Evolutionary conservation across 1,140 invertebrate genomes (phyloP).

Genomic region (Drosophila mayri): DNA sequence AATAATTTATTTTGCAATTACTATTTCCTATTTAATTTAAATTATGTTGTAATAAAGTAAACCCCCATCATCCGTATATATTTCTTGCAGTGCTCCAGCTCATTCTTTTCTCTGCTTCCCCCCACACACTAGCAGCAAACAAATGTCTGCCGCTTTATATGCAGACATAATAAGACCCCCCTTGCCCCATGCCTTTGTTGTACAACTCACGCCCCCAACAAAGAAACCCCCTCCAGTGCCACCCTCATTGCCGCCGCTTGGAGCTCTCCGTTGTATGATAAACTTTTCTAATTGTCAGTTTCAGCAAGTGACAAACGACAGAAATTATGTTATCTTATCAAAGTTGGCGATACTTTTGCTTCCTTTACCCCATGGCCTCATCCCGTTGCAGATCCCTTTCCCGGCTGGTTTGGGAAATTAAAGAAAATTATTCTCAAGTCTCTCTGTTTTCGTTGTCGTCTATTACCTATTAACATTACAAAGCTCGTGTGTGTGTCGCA

Average conservation of each 20-base stretch:
- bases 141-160: constrained; percentile 70
- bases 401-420: constrained; percentile 53
- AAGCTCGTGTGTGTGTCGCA: constrained; percentile 50
- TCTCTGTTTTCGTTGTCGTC: constrained; percentile 28
- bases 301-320: constrained; percentile 83
- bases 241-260: constrained; percentile 45
- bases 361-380: background rate
- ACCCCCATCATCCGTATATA: too few relatives aligned
- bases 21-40: background rate
- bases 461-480: constrained; percentile 77
- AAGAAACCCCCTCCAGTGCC: constrained; percentile 5
- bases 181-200: constrained; percentile 33
- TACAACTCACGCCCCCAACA: constrained; percentile 42
- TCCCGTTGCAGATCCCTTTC: background rate
- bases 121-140: constrained; percentile 30
- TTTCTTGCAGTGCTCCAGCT: constrained; percentile 2
- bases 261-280: constrained; percentile 67
- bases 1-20: too few relatives aligned
- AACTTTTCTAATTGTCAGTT: constrained; percentile 83
- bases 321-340: constrained; percentile 83
- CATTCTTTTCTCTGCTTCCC: background rate
- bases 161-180: constrained; percentile 66
- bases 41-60: background rate
- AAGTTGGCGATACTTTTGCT: constrained; percentile 74
- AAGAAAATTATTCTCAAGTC: constrained; percentile 73